A percentile compares a stretch with the other conserved stretches of the same genome.
Evolutionary conservation across 2,888 invertebrate genomes (phyloP).

Genomic region (Hofmannophila pseudospretella): DNA sequence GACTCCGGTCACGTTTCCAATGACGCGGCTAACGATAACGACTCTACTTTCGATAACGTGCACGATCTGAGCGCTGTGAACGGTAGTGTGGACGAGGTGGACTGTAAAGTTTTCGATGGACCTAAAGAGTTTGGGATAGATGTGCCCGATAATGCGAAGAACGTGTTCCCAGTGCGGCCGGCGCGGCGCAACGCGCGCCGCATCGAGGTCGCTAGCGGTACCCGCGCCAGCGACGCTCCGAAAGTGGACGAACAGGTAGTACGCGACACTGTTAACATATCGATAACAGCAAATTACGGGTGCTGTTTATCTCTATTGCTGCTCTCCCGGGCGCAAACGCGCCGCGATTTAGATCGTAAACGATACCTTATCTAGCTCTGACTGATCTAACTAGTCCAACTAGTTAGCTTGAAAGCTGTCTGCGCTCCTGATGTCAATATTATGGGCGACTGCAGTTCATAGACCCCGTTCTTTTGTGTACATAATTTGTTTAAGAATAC

Average conservation of each 20-base stretch:
- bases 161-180: slow-evolving; percentile 67
- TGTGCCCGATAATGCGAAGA: slow-evolving; percentile 56
- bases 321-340: slow-evolving; percentile 31
- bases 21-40: slow-evolving; percentile 86
- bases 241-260: slow-evolving; percentile 76
- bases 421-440: slow-evolving; percentile 33
- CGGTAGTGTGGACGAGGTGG: slow-evolving; percentile 50
- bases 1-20: slow-evolving; percentile 91
- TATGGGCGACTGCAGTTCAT: slow-evolving; percentile 29
- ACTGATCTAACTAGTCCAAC: slow-evolving; percentile 35
- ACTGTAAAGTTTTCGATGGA: slow-evolving; percentile 54
- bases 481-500: slow-evolving; percentile 32
- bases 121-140: slow-evolving; percentile 64
- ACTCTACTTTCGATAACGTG: slow-evolving; percentile 57
- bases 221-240: slow-evolving; percentile 65
- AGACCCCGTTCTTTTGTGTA: slow-evolving; percentile 39
- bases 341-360: slow-evolving; percentile 39
- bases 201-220: slow-evolving; percentile 77
- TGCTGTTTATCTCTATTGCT: slow-evolving; percentile 39
- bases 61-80: slow-evolving; percentile 45
- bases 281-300: slow-evolving; percentile 68
- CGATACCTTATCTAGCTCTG: slow-evolving; percentile 34
- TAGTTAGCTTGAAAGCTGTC: slow-evolving; percentile 46
- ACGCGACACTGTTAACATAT: slow-evolving; percentile 70
- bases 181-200: slow-evolving; percentile 61